Base-by-base conservation (phyloP, 2,797 vertebrate species). In the Scyliorhinus canicula region DNA sequence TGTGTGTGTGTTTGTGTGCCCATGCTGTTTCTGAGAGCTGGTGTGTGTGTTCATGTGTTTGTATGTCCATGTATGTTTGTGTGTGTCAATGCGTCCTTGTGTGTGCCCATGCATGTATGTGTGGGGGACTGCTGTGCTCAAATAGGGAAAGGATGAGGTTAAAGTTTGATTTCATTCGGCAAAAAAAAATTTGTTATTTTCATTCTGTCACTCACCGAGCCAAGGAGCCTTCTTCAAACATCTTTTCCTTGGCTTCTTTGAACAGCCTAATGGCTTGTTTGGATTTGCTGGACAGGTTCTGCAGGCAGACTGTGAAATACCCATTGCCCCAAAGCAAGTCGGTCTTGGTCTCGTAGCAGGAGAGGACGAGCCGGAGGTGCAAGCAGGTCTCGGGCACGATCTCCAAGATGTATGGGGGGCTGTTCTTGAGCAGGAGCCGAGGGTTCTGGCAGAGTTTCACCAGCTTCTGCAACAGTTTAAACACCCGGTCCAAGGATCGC, bases 321-420 rank as follows among this genome's bases (percentile, higher is more conserved):
- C 95, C 95, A 3, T 96, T 97, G 7, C 98, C 98, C 95, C 9
- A 96, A 86, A 94, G 97, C 84, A 16, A 95, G 47, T 65, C 95
- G 95, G 28, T 69, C 57, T 1, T 85, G 12, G 3, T n/a, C 31
- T 0, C 65, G 0, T 9, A 7, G 35, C 31, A 57, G 44, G 95
- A 67, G 5, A 65, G 16, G 5, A 98, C 96, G 55, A 96, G 96
- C 0, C 9, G 77, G 26, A 98, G 96, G 95, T 96, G 95, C 0
- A 95, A 95, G 52, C 96, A 93, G 0, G 97, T 97, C 24, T 97
- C 96, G 4, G 96, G 96, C 44, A 98, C 96, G 85, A 98, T 95
- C 0, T 98, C 97, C 0, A 97, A 98, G 93, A 99, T 97, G 96
- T 98, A 98, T 0, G 98, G 98, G 0, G 98, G 98, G 71, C 98